Evolutionary conservation across 2,888 invertebrate genomes (phyloP), one percentile per base, ranked within the genome.

Genomic region (Plagiodera versicolora): DNA sequence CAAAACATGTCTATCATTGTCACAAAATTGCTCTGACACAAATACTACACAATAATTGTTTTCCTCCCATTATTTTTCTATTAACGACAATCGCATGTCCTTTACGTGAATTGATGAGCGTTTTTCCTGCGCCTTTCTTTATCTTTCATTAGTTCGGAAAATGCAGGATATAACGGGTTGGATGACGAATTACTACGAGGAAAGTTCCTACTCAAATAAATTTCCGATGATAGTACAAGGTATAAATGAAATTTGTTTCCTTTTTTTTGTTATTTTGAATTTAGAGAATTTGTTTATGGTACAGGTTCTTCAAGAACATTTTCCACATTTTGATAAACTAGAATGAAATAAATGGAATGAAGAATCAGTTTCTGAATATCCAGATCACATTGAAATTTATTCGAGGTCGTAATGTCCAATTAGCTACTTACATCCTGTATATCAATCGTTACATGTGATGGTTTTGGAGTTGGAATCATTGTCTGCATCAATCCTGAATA

Each of bases 1-100:
- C 74, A 72, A 74, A 75, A 76, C 73, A 74, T 73, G 77, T 76
- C 77, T 68, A 72, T 77, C 77, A 76, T 75, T 75, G 77, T 77
- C 77, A 75, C 73, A 60, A 50, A 49, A 53, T 51, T 35, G 51
- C 61, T 66, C 66, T 70, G 75, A 74, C 73, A 71, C 64, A 72
- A 72, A 72, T 74, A 39, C 39, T 71, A 71, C 70, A 70, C 71
- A 71, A 75, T 76, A 76, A 77, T 76, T 77, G 75, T 74, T 74
- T 76, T 72, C 70, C 69, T 70, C 72, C 72, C 72, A 74, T 76
- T 76, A 75, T 76, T 74, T 72, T 67, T 70, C 68, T 74, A 75
- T 76, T 77, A 75, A 72, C 67, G 67, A 67, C 69, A 67, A 68
- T 70, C 70, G 71, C 72, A 65, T 69, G 72, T 68, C 68, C 63